These are phyloP conservation scores for Stenopsyche tienmushanensis DNA, from an alignment of 1,140 invertebrate genomes.

Conservation along the genomic window DNA sequence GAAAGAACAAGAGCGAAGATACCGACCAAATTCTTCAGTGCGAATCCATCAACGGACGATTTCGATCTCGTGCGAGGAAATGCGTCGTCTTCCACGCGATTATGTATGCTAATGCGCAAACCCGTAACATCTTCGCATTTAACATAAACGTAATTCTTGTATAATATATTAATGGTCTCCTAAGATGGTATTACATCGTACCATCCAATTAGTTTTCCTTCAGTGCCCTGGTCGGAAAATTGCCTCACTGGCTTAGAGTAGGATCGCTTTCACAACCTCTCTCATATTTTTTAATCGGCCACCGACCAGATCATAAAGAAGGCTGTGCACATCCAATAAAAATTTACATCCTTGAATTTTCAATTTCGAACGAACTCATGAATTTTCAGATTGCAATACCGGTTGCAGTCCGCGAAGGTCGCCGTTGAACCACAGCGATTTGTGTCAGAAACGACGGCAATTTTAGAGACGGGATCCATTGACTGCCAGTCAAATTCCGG, in stretches of 20 bases:
- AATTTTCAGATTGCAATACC: too few relatives aligned
- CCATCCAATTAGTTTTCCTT: conserved; percentile 36
- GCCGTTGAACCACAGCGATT: too few relatives aligned
- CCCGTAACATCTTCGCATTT: not conserved
- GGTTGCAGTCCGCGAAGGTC: too few relatives aligned
- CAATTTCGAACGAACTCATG: too few relatives aligned
- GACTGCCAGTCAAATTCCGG: too few relatives aligned
- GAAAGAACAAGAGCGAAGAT: too few relatives aligned
- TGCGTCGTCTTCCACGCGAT: conserved; percentile 1
- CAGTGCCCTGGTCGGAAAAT: conserved; percentile 35
- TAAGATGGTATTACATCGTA: conserved; percentile 16
- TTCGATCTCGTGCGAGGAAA: not conserved
- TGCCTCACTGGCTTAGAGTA: not conserved
- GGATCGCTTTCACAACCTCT: conserved; percentile 11
- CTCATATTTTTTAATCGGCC: not conserved
- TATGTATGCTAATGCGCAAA: not conserved
- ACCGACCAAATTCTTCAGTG: conserved; percentile 1
- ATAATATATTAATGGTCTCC: conserved; percentile 11
- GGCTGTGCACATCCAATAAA: too few relatives aligned
- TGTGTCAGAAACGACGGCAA: too few relatives aligned
- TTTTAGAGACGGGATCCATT: too few relatives aligned
- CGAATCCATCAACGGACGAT: not conserved
- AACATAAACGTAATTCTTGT: not conserved
- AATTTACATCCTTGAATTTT: too few relatives aligned
- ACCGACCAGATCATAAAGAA: too few relatives aligned